These are phyloP conservation scores for Parnassius smintheus DNA, from an alignment of 2,888 invertebrate species.

Conservation along the genomic window DNA sequence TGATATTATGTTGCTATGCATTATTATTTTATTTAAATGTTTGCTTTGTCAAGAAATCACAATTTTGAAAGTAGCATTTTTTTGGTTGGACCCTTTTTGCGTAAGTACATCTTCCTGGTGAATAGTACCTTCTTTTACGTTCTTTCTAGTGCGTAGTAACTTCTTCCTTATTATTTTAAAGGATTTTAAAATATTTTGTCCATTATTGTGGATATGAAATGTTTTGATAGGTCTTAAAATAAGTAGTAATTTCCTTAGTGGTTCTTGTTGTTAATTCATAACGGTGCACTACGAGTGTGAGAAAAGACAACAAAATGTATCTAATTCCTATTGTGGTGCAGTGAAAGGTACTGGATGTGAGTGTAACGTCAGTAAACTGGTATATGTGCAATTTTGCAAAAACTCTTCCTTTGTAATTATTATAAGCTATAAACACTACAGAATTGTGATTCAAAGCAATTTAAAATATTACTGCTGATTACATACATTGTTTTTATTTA, in stretches of 20 bases:
- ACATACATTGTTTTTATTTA: constrained; percentile 52
- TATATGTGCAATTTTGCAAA: constrained; percentile 69
- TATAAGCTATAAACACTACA: constrained; percentile 79
- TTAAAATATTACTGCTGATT: constrained; percentile 81
- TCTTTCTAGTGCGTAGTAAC: no score
- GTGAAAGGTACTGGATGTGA: constrained; percentile 47
- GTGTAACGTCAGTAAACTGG: constrained; percentile 46
- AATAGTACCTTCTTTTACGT: no score
- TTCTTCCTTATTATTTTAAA: no score
- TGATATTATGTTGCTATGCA: no score
- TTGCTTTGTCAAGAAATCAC: no score
- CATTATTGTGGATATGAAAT: no score
- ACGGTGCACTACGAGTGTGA: constrained; percentile 13
- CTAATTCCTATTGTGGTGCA: constrained; percentile 24
- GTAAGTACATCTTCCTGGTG: no score
- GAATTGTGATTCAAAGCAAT: constrained; percentile 81
- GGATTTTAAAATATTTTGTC: no score
- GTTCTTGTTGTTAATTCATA: constrained; percentile 8
- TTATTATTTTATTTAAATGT: no score
- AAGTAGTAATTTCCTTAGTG: constrained; percentile 6
- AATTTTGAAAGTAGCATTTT: no score
- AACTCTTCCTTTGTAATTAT: constrained; percentile 80
- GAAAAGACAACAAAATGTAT: constrained; percentile 26
- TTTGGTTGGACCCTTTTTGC: no score
- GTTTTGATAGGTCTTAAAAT: no score